Evolutionary conservation across 1,140 invertebrate genomes (phyloP).

Genomic region (Macrobrachium rosenbergii): DNA sequence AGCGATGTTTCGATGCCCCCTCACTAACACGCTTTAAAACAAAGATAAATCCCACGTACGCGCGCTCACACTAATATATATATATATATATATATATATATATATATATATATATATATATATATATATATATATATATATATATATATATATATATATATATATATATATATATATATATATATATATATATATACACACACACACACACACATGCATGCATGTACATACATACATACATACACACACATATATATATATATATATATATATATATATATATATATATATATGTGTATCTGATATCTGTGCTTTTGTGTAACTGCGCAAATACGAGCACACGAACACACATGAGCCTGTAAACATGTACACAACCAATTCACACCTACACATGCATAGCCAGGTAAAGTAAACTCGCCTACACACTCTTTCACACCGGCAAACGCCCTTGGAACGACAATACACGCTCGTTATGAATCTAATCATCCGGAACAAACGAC

Average conservation of each 20-base stretch:
- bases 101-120: conserved; percentile 5
- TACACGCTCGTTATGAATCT: no score
- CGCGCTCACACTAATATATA: background rate
- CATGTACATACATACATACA: background rate
- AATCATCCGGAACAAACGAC: no score
- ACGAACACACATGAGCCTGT: no score
- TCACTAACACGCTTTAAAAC: background rate
- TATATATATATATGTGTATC: background rate
- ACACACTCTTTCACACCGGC: no score
- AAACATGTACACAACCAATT: no score
- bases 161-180: background rate
- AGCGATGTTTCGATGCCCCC: no score
- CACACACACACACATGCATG: background rate
- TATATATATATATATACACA: background rate
- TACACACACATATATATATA: background rate
- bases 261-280: conserved; percentile 5
- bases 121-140: conserved; percentile 3
- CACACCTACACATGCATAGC: background rate
- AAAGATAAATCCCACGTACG: background rate
- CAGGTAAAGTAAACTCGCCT: no score
- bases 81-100: background rate
- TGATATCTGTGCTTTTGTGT: no score
- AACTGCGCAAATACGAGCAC: no score
- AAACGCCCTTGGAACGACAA: no score
- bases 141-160: background rate